Percentiles rank a stretch among this genome's conserved stretches.
Conservation (phyloP, 92 coral and sea anemone species). For the Paramuricea clavata region DNA sequence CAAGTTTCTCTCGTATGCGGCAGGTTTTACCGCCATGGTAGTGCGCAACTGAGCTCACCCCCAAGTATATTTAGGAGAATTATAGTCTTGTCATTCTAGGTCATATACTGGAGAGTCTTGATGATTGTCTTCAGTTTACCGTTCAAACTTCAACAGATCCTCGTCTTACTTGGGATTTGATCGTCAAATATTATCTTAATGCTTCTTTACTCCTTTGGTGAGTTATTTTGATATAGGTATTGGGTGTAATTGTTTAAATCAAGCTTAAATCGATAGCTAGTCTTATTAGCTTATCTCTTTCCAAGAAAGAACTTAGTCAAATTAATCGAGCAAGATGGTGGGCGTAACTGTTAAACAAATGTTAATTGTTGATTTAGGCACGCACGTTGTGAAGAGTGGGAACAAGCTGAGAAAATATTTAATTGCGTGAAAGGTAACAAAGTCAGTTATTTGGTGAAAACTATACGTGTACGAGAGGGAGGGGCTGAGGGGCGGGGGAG, state of each 20-base stretch:
- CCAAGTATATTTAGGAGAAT: no score
- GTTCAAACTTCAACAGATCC: slow-evolving; percentile 79
- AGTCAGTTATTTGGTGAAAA: background rate
- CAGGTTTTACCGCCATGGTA: no score
- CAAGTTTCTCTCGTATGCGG: no score
- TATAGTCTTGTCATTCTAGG: slow-evolving; percentile 57
- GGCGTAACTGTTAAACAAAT: background rate
- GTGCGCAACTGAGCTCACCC: no score
- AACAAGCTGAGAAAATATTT: slow-evolving; percentile 64
- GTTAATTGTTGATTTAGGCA: slow-evolving; percentile 61
- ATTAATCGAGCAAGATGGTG: no score
- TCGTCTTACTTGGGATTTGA: slow-evolving; percentile 77
- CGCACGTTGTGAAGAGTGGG: slow-evolving; percentile 91
- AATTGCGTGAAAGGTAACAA: slow-evolving; percentile 73
- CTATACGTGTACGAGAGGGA: background rate
- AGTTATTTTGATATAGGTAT: slow-evolving; percentile 11
- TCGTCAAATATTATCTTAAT: slow-evolving; percentile 83
- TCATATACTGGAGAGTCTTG: slow-evolving; percentile 73
- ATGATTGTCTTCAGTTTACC: slow-evolving; percentile 76
- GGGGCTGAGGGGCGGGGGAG: no score
- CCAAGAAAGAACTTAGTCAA: no score
- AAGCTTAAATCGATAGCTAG: no score
- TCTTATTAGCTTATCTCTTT: no score
- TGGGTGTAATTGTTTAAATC: no score
- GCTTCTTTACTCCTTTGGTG: slow-evolving; percentile 92